phyloP scores from a whole-genome alignment of 2,797 vertebrate species.

The Mormyrus proboscirostris region DNA sequence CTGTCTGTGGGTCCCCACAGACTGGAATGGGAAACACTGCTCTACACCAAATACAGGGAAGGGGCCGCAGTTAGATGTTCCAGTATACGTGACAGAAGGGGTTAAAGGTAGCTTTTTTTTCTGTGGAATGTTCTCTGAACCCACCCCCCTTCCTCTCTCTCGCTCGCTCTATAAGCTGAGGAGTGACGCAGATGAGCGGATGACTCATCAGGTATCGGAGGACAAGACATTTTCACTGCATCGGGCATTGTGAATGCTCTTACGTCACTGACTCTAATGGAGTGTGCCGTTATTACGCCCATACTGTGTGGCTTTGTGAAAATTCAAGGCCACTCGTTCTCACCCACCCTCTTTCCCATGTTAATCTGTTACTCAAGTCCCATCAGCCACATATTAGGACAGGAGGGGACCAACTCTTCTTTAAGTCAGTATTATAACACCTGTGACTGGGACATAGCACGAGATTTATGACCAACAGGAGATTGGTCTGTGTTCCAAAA shows the following conservation, averaged over 20 bases:
- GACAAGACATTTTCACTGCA: conserved; percentile 34
- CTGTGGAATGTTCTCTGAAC: neutral
- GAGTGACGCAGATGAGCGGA: conserved; percentile 31
- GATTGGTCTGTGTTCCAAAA: neutral
- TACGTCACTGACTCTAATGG: conserved; percentile 33
- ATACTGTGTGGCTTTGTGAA: neutral
- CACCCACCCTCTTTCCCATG: neutral
- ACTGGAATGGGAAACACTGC: neutral
- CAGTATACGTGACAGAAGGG: neutral
- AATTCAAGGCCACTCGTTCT: neutral
- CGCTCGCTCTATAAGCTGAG: neutral
- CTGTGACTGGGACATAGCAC: too few species aligned
- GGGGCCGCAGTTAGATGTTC: neutral
- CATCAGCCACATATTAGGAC: neutral
- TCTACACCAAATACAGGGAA: neutral
- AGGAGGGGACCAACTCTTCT: neutral
- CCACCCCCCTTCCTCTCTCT: neutral
- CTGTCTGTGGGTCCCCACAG: neutral
- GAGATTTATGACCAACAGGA: neutral
- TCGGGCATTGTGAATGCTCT: conserved; percentile 24
- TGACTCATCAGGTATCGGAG: conserved; percentile 43
- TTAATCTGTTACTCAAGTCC: neutral
- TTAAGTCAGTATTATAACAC: neutral
- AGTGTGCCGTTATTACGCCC: conserved; percentile 23
- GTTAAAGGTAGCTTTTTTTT: neutral